Conservation (phyloP, 2,113 vertebrate species). For the Xiphorhynchus elegans region DNA sequence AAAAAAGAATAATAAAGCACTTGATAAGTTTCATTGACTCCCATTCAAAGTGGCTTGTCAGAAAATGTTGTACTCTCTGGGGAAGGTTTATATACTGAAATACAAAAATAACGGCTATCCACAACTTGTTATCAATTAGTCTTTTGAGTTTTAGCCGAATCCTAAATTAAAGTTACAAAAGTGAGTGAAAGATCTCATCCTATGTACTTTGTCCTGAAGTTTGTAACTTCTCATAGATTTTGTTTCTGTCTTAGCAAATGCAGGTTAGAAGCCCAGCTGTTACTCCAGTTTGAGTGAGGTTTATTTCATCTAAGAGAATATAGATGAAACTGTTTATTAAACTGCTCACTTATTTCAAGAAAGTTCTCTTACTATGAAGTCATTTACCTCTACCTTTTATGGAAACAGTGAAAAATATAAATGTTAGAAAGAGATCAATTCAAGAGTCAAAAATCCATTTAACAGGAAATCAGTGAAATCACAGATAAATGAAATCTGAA, state of each 20-base stretch:
- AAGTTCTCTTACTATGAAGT: neutral
- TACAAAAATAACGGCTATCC: neutral
- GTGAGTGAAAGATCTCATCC: neutral
- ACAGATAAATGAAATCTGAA: neutral
- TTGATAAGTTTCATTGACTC: neutral
- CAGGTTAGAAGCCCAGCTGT: neutral
- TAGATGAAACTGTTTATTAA: neutral
- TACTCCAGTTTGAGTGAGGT: neutral
- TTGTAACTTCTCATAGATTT: neutral
- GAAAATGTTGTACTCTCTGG: neutral
- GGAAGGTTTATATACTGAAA: neutral
- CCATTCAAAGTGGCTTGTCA: neutral
- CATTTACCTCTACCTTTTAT: neutral
- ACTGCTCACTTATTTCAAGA: neutral
- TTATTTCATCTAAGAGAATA: neutral
- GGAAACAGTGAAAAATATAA: neutral
- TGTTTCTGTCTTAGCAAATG: neutral
- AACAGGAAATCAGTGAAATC: neutral
- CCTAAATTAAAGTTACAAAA: neutral
- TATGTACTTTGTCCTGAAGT: neutral
- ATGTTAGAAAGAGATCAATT: neutral
- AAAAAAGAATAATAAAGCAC: neutral
- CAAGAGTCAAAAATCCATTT: neutral
- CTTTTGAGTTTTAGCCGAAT: neutral
- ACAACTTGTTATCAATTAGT: neutral